Evolutionary conservation across 1,140 invertebrate species (phyloP), one percentile per base, ranked within the genome.

Genomic region (Drosophila trapezifrons): DNA sequence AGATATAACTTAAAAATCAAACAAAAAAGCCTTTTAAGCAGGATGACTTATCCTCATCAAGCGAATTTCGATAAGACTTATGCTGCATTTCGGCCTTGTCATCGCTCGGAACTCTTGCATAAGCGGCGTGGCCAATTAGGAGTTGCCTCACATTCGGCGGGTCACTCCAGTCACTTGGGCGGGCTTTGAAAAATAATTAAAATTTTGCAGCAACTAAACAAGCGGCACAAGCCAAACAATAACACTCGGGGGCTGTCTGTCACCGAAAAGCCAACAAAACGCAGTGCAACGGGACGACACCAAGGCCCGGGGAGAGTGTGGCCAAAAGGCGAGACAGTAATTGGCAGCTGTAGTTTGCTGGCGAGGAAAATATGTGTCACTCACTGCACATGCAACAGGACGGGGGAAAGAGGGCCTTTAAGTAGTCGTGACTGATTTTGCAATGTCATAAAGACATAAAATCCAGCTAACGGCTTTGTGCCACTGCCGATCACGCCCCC

Each of bases 401-500:
- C 20, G 13, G 58, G 65, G 59, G 17, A n/a, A 51, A 27, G 37
- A 6, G 38, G 37, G 56, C 38, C 35, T 22, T 35, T 59, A 65
- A 65, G 42, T 65, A 62, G 62, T 54, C 62, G 65, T 62, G 73
- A 43, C 75, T 70, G 51, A 62, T 77, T 80, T 77, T 77, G 67
- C 57, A 56, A 81, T 73, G 67, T 77, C 78, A 81, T 82, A 81
- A 77, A 81, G 71, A 72, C 78, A 80, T 81, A 81, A 77, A 81
- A 76, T 59, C 54, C 38, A 37, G 58, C 42, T 37, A 54, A 54
- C 29, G 29, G 18, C 18, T 38, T 59, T 47, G 5, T 47, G 45
- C 18, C 10, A 40, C 49, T 32, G 70, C 32, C 40, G 59, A 75
- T 57, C 54, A 56, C 62, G 73, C 62, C 73, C 38, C 47, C 63